Evolutionary conservation across 1,140 invertebrate genomes (phyloP).

Genomic region (Trichonephila clavipes): DNA sequence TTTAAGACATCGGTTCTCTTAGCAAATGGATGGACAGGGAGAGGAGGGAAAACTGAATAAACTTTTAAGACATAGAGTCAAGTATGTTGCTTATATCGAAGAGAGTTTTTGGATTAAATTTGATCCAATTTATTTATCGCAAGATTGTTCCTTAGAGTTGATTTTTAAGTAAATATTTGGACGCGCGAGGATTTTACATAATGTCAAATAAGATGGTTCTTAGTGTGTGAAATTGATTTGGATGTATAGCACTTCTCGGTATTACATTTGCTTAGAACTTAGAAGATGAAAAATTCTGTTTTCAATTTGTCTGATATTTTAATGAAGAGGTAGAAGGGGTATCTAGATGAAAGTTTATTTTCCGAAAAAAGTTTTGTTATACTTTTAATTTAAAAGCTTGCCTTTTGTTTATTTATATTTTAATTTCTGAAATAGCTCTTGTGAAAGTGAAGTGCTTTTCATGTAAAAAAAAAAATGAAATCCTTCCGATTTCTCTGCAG

Average conservation of each 20-base stretch:
- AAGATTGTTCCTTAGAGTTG: background rate
- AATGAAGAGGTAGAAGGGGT: background rate
- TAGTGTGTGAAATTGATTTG: background rate
- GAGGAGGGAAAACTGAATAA: background rate
- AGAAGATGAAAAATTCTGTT: background rate
- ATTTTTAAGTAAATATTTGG: constrained; percentile 36
- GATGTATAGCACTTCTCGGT: background rate
- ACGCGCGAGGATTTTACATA: background rate
- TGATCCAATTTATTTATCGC: constrained; percentile 33
- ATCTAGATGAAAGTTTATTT: background rate
- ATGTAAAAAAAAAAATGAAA: too few relatives aligned
- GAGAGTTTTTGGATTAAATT: constrained; percentile 25
- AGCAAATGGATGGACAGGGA: constrained; percentile 1
- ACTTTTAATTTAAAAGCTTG: background rate
- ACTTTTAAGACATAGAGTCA: constrained; percentile 16
- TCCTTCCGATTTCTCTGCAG: too few relatives aligned
- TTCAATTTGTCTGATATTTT: background rate
- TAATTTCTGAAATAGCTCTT: background rate
- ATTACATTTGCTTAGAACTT: background rate
- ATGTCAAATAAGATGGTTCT: background rate
- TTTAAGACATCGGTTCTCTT: background rate
- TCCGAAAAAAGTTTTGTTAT: background rate
- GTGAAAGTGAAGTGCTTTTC: too few relatives aligned
- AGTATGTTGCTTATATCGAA: constrained; percentile 3
- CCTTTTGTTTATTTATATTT: background rate